These are phyloP conservation scores for Encarsia formosa DNA, from an alignment of 2,888 invertebrate genomes.

Conservation along the genomic window DNA sequence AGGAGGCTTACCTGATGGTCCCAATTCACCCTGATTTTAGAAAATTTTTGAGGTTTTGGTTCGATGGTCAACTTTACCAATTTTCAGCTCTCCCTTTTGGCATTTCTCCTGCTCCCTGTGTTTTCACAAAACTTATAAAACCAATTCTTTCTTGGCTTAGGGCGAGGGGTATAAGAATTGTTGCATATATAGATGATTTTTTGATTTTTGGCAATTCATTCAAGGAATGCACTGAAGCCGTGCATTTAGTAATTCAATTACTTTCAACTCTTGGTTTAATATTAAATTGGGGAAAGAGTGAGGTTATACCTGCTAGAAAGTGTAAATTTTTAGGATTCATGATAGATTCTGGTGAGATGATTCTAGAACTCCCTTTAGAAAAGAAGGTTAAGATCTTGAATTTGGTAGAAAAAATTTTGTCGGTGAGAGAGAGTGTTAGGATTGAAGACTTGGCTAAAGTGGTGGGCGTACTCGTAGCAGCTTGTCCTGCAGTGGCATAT, in stretches of 20 bases:
- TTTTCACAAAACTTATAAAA: neutral
- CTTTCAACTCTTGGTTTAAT: neutral
- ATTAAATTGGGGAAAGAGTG: neutral
- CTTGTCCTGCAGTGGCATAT: conserved; percentile 23
- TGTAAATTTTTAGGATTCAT: no score
- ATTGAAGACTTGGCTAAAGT: neutral
- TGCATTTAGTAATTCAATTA: neutral
- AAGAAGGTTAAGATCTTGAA: neutral
- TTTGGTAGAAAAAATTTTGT: neutral
- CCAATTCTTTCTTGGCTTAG: neutral
- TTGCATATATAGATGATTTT: neutral
- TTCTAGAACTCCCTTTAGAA: neutral
- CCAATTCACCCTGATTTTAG: neutral
- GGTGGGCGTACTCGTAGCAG: conserved; percentile 8
- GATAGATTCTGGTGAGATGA: conserved; percentile 1
- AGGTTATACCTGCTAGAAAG: no score
- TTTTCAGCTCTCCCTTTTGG: neutral
- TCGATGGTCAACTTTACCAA: neutral
- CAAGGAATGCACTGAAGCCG: neutral
- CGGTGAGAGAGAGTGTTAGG: neutral
- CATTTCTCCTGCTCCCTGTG: neutral
- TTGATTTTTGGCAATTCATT: neutral
- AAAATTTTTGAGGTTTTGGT: neutral
- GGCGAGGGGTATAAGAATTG: neutral
- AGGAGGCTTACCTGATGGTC: neutral